Evolutionary conservation across 2,113 vertebrate species (phyloP), one percentile per base, ranked within the genome.

Genomic region (Cricetomys ansorgei): DNA sequence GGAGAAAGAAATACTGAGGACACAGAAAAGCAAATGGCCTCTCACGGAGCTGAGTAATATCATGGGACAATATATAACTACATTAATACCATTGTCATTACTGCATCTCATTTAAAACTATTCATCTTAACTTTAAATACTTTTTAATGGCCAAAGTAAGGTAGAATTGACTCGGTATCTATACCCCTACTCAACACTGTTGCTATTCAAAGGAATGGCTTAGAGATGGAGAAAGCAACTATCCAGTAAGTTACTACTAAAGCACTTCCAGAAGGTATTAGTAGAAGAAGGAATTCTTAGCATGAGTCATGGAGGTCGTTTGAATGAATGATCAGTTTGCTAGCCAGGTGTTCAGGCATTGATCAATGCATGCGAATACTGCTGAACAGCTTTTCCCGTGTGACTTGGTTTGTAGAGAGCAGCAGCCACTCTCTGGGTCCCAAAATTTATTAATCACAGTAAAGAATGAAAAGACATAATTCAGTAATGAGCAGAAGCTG

Each of bases 1-100:
- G 95, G 91, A 96, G 6, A 97, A 96, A 98, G 64, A 96, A 67
- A 95, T 5, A 92, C 45, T 95, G 50, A 97, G 62, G 45, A 69
- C 13, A 11, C 16, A 34, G 31, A 17, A 81, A 94, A 55, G 23
- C 53, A 81, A 89, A 73, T 57, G 34, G 65, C 23, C 19, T 81
- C 80, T 84, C 29, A 43, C 21, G 27, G 34, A 70, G 25, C 16
- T 2, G 0, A 23, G 13, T 27, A 11, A 31, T 37, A 16, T 64
- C 40, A 37, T 23, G 5, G 55, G 77, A 31, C 86, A 95, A 11
- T 7, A 0, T 40, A 12, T 6, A 53, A 17, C 57, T 88, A 83
- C 43, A 27, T 89, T 69, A 75, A 43, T 9, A 19, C n/a, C 81
- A 77, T 3, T 4, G 43, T 50, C 76, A 70, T 45, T 48, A 48